These are phyloP conservation scores for Pheosia gnoma DNA, from an alignment of 2,888 invertebrate species.

Conservation along the genomic window DNA sequence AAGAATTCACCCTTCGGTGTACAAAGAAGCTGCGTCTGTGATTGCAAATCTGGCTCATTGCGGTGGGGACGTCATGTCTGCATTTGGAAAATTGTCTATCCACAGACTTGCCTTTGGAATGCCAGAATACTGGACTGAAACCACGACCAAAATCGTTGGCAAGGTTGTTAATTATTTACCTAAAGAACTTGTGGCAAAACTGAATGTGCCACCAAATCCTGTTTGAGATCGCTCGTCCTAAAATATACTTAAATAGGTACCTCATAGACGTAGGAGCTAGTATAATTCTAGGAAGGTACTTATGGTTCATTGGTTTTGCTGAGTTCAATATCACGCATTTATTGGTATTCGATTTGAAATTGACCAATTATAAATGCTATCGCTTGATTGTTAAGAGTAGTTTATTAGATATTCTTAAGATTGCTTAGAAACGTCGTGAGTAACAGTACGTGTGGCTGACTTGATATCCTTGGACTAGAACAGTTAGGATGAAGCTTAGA, in stretches of 20 bases:
- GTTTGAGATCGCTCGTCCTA: not conserved
- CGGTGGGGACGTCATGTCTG: constrained; percentile 65
- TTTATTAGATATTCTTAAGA: not conserved
- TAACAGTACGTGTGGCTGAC: constrained; percentile 6
- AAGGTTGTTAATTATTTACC: constrained; percentile 66
- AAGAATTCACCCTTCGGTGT: constrained; percentile 80
- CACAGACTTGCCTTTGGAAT: constrained; percentile 73
- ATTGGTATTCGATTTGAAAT: not conserved
- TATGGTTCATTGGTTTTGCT: not conserved
- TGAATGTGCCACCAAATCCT: constrained; percentile 1
- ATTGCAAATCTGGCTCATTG: constrained; percentile 78
- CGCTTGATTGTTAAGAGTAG: not conserved
- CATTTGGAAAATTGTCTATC: constrained; percentile 74
- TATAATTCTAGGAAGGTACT: not conserved
- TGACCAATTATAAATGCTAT: not conserved
- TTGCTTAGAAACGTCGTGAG: not conserved
- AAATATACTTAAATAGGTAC: not conserved
- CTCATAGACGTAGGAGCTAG: not conserved
- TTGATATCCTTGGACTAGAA: constrained; percentile 37
- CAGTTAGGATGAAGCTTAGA: constrained; percentile 9
- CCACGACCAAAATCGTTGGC: constrained; percentile 63
- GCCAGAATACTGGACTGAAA: constrained; percentile 65
- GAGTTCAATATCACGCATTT: not conserved
- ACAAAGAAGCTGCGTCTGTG: constrained; percentile 72
- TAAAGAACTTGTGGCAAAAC: constrained; percentile 17